phyloP scores from a whole-genome alignment of 1,140 invertebrate genomes.

The Heliconius hewitsoni region DNA sequence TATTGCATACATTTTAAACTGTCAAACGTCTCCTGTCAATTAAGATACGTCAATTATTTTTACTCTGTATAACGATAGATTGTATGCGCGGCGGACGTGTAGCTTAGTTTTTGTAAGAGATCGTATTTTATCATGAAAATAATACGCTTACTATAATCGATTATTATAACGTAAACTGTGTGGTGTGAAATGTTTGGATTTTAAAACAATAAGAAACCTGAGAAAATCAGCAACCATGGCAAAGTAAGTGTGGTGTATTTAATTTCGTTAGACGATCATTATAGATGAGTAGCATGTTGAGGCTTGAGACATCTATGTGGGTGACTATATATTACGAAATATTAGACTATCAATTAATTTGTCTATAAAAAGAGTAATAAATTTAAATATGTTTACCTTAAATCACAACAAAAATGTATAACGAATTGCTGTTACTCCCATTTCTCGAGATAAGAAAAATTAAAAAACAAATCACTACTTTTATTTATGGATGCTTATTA shows the following conservation, averaged over 20 bases:
- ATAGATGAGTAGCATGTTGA: conserved; percentile 21
- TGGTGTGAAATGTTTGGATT: conserved; percentile 43
- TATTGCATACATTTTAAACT: background rate
- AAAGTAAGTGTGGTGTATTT: conserved; percentile 55
- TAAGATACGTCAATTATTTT: conserved; percentile 12
- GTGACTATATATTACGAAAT: conserved; percentile 24
- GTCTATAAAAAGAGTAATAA: background rate
- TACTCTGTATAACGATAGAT: conserved; percentile 26
- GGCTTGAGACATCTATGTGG: conserved; percentile 15
- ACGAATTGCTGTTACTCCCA: background rate
- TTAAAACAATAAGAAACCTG: background rate
- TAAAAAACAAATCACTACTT: background rate
- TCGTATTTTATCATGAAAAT: conserved; percentile 42
- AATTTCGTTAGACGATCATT: conserved; percentile 30
- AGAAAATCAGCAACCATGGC: conserved; percentile 53
- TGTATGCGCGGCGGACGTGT: conserved; percentile 29
- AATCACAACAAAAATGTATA: background rate
- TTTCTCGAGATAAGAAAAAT: background rate
- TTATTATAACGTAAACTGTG: conserved; percentile 34
- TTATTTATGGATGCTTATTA: background rate
- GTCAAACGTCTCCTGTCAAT: conserved; percentile 3
- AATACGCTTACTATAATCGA: conserved; percentile 48
- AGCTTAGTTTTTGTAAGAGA: conserved; percentile 22
- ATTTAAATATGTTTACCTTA: background rate
- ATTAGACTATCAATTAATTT: background rate